Evolutionary conservation across 2,888 invertebrate genomes (phyloP).

Genomic region (Bugula neritina): DNA sequence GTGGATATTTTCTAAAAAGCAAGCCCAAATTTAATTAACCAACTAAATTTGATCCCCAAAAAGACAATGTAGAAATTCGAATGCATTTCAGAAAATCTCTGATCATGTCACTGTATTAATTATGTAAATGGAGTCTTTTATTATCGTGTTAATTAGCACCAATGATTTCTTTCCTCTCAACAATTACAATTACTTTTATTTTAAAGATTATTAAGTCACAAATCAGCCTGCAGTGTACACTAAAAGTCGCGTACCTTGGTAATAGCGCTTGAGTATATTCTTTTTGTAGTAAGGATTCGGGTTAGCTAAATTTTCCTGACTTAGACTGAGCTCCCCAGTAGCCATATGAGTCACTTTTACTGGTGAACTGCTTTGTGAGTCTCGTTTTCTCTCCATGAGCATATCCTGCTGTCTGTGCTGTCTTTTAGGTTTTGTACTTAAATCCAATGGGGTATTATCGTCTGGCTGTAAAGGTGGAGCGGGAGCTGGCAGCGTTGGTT

Average conservation of each 20-base stretch:
- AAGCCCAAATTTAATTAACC: no score
- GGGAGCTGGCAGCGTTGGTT: background rate
- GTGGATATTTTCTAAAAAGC: no score
- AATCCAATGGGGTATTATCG: conserved; percentile 4
- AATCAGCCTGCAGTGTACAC: no score
- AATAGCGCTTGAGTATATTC: conserved; percentile 6
- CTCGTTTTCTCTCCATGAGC: background rate
- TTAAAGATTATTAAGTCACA: no score
- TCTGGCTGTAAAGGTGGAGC: background rate
- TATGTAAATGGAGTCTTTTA: no score
- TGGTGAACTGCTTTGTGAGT: background rate
- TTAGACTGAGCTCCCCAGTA: background rate
- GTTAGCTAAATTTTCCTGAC: background rate
- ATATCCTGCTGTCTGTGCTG: background rate
- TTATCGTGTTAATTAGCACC: no score
- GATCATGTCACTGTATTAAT: no score
- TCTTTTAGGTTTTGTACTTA: background rate
- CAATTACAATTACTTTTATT: no score
- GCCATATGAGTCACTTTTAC: background rate
- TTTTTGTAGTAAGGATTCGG: conserved; percentile 20
- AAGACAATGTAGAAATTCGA: no score
- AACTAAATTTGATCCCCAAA: no score
- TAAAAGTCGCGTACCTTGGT: conserved; percentile 21
- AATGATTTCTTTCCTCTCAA: no score
- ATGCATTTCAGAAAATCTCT: no score